Percentiles rank a stretch among this genome's conserved stretches.
phyloP scores from a whole-genome alignment of 35 echinoderm and acorn worm species.

The Ptychodera flava region DNA sequence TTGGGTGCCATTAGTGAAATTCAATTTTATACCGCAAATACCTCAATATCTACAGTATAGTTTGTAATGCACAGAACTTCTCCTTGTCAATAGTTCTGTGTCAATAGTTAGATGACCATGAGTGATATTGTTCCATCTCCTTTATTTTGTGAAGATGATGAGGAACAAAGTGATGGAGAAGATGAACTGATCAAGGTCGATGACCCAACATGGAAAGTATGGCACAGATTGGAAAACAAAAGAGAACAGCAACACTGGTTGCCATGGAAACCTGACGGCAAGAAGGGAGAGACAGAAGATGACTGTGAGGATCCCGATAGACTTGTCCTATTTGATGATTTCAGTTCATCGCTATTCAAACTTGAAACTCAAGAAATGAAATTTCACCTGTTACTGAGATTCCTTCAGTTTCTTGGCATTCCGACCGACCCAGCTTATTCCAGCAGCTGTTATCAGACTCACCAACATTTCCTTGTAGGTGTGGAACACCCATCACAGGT shows the following conservation, averaged over 20 bases:
- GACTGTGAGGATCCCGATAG: conserved; percentile 98
- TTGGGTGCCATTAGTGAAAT: too few relatives aligned
- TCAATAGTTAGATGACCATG: not conserved
- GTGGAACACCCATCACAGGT: not conserved
- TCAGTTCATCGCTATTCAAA: conserved; percentile 69
- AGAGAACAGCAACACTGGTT: conserved; percentile 57
- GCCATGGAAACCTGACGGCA: conserved; percentile 67
- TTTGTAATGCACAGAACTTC: not conserved
- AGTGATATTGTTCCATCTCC: not conserved
- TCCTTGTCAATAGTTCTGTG: not conserved
- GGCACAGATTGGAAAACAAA: conserved; percentile 54
- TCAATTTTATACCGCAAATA: too few relatives aligned
- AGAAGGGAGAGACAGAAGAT: conserved; percentile 71
- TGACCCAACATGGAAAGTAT: conserved; percentile 45
- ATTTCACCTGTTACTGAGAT: conserved; percentile 44
- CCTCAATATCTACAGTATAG: too few relatives aligned
- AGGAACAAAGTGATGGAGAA: conserved; percentile 48
- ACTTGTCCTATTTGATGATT: conserved; percentile 91
- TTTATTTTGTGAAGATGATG: not conserved
- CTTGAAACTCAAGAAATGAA: conserved; percentile 32
- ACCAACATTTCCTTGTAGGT: not conserved
- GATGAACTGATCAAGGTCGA: conserved; percentile 1
- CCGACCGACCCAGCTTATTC: not conserved
- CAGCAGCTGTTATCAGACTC: not conserved
- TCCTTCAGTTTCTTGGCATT: conserved; percentile 80